Evolutionary conservation across 2,888 invertebrate genomes (phyloP), one percentile per base, ranked within the genome.

Genomic region (Ditula angustiorana): DNA sequence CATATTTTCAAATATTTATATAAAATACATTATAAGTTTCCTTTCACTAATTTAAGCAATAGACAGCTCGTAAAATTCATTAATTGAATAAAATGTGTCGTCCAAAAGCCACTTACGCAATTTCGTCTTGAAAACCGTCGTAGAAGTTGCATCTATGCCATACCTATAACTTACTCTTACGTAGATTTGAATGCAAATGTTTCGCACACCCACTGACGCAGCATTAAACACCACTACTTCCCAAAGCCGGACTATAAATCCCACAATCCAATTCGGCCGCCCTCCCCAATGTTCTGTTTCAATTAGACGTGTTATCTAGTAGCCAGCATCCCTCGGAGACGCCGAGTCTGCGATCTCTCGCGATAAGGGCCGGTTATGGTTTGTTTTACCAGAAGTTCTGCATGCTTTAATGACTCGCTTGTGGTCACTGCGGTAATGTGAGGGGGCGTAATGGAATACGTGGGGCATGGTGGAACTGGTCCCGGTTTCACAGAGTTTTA

Each of bases 221-320:
- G 50, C 63, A 57, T 46, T 52, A 60, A 35, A 49, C 11, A 4
- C 23, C 44, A 55, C 4, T 47, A 28, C 53, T 26, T 37, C 41
- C 19, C 30, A 11, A 65, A 60, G 60, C 53, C 55, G 50, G 56
- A 55, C 44, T 44, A 41, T 58, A 44, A 58, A 58, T 30, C 58
- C 37, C 67, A 68, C 73, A 73, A 74, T 70, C 70, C 71, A 72
- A 71, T 66, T 58, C 53, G 55, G 41, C 68, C 67, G 60, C 67
- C 64, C 62, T 61, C 63, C 66, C 44, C 61, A 56, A 65, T 63
- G 68, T 61, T 50, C 44, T 74, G 75, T 85, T 85, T 85, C 83
- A 85, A 85, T 85, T 85, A 83, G 77, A 81, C 77, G 72, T 61
- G 74, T 76, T 81, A 82, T 84, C 82, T 82, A 53, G 56, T 66